Evolutionary conservation across 2,797 vertebrate species (phyloP).

Genomic region (Argyrosomus regius): DNA sequence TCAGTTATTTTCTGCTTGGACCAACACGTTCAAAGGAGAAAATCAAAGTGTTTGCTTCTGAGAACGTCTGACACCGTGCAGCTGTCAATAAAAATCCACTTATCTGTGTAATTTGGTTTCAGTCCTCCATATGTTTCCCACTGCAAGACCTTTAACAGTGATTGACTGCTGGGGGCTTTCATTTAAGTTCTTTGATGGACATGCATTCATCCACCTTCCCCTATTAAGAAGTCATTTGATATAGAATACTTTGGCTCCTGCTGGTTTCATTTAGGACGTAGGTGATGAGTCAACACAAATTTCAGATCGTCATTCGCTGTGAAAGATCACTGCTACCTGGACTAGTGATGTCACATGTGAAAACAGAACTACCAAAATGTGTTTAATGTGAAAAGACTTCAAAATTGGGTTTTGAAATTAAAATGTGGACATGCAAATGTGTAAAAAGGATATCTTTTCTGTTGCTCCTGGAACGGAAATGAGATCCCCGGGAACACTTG

Average conservation of each 20-base stretch:
- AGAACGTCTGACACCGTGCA: constrained; percentile 21
- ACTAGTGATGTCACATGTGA: neutral
- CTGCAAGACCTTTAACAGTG: constrained; percentile 56
- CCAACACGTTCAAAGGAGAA: constrained; percentile 57
- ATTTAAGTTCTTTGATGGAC: constrained; percentile 52
- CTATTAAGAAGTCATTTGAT: constrained; percentile 45
- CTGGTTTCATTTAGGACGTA: neutral
- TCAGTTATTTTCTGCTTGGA: constrained; percentile 22
- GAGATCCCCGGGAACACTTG: constrained; percentile 86
- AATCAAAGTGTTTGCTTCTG: constrained; percentile 68
- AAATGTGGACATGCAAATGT: neutral
- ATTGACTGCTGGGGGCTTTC: constrained; percentile 47
- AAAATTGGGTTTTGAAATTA: neutral
- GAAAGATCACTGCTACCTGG: neutral
- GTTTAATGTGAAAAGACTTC: neutral
- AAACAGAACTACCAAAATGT: neutral
- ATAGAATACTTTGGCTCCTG: constrained; percentile 20
- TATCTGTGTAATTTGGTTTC: constrained; percentile 48
- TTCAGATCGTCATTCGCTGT: neutral
- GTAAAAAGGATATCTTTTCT: constrained; percentile 90
- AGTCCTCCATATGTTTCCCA: constrained; percentile 6
- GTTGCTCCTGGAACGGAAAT: constrained; percentile 86
- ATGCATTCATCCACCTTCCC: constrained; percentile 23
- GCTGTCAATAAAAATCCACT: constrained; percentile 41
- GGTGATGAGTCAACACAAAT: neutral